phyloP scores from a whole-genome alignment of 2,888 invertebrate species.

The Dioctria linearis region DNA sequence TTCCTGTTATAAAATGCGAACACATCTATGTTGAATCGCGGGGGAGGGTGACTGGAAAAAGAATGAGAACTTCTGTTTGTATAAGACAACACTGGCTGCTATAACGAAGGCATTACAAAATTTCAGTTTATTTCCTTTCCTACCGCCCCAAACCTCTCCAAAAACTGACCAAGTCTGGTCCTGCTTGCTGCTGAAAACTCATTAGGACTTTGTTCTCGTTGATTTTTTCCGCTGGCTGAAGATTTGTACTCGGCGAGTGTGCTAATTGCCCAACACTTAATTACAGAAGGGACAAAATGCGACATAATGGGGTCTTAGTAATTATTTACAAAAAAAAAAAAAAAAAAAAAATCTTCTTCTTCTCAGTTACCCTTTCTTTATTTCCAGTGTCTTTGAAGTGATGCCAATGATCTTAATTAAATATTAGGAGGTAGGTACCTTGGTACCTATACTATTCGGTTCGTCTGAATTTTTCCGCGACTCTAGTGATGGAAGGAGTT shows the following conservation, averaged over 20 bases:
- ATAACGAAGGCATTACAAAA: conserved; percentile 33
- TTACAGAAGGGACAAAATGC: conserved; percentile 43
- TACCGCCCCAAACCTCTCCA: conserved; percentile 9
- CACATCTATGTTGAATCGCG: background rate
- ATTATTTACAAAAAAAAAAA: conserved; percentile 30
- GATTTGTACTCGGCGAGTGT: conserved; percentile 29
- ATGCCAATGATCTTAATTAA: conserved; percentile 31
- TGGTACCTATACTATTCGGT: background rate
- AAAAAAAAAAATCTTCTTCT: background rate
- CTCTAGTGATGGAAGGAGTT: background rate
- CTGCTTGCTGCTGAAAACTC: background rate
- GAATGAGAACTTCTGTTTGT: background rate
- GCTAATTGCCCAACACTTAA: conserved; percentile 46
- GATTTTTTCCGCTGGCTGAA: background rate
- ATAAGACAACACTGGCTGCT: conserved; percentile 26
- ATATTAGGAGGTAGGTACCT: background rate
- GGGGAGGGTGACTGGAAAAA: background rate
- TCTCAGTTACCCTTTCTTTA: background rate
- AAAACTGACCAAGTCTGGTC: background rate
- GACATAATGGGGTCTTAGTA: conserved; percentile 31
- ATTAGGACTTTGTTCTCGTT: conserved; percentile 28
- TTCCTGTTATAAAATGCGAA: conserved; percentile 8
- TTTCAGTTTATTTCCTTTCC: background rate
- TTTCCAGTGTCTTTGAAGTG: background rate
- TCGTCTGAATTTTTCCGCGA: background rate